Percentiles rank a stretch among this genome's conserved stretches.
Evolutionary conservation across 2,888 invertebrate genomes (phyloP).

Genomic region (Dascillus cervinus): DNA sequence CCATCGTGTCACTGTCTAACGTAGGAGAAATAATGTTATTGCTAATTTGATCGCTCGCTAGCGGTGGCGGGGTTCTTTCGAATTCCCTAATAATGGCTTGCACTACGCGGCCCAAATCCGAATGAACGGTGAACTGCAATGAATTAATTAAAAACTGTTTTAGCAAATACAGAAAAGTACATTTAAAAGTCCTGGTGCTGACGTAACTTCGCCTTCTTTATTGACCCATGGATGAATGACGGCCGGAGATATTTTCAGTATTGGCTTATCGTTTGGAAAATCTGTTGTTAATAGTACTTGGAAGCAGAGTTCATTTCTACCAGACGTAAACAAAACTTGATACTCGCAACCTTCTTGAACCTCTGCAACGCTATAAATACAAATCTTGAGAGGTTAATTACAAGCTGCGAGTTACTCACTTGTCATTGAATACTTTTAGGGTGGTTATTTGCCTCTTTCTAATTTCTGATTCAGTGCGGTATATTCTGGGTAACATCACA

Average conservation of each 20-base stretch:
- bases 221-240: conserved; percentile 68
- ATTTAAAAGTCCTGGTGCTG: conserved; percentile 69
- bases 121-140: conserved; percentile 62
- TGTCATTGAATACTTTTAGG: conserved; percentile 73
- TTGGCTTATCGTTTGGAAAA: conserved; percentile 70
- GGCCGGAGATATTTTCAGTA: conserved; percentile 57
- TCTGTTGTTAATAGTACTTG: conserved; percentile 59
- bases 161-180: conserved; percentile 37
- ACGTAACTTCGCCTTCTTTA: conserved; percentile 58
- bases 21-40: conserved; percentile 24
- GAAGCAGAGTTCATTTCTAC: conserved; percentile 57
- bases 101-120: conserved; percentile 72
- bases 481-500: conserved; percentile 50
- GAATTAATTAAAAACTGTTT: conserved; percentile 17
- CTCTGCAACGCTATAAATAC: conserved; percentile 56
- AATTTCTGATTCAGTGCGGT: conserved; percentile 49
- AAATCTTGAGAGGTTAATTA: conserved; percentile 8
- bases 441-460: conserved; percentile 73
- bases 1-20: conserved; percentile 29
- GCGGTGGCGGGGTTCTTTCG: conserved; percentile 54
- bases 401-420: conserved; percentile 46
- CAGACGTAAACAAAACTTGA: conserved; percentile 60
- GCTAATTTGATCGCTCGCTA: conserved; percentile 25
- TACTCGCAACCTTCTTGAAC: conserved; percentile 65
- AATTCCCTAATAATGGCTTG: conserved; percentile 75